phyloP scores from a whole-genome alignment of 2,888 invertebrate species.

The Coremacera marginata region DNA sequence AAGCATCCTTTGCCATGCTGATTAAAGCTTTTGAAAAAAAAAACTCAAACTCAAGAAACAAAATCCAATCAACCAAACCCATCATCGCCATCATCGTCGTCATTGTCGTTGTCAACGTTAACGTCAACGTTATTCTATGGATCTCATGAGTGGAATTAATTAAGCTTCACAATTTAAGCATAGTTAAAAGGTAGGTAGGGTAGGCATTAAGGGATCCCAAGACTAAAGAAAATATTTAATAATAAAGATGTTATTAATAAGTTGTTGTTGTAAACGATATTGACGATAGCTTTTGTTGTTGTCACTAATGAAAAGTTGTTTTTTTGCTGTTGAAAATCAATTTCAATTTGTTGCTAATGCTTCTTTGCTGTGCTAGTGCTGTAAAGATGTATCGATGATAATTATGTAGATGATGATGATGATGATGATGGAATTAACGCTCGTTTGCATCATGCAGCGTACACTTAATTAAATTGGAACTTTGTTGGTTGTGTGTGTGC shows the following conservation, averaged over 20 bases:
- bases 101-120: neutral
- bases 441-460: too few relatives aligned
- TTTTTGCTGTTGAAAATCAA: too few relatives aligned
- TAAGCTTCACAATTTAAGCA: neutral
- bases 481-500: too few relatives aligned
- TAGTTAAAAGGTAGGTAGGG: neutral
- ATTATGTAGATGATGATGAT: too few relatives aligned
- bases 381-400: too few relatives aligned
- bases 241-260: neutral
- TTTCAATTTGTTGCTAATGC: too few relatives aligned
- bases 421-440: too few relatives aligned
- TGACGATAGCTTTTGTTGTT: neutral
- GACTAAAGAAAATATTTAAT: neutral
- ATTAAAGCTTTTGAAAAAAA: neutral
- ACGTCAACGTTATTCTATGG: neutral
- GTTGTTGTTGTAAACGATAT: neutral
- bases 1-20: slow-evolving; percentile 11
- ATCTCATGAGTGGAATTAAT: slow-evolving; percentile 7
- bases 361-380: too few relatives aligned
- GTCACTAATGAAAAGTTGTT: too few relatives aligned
- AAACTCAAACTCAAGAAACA: neutral
- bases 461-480: too few relatives aligned
- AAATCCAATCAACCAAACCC: neutral
- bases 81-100: neutral
- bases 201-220: neutral